Conservation (phyloP, 2,797 vertebrate genomes). For the Carcharodon carcharias region DNA sequence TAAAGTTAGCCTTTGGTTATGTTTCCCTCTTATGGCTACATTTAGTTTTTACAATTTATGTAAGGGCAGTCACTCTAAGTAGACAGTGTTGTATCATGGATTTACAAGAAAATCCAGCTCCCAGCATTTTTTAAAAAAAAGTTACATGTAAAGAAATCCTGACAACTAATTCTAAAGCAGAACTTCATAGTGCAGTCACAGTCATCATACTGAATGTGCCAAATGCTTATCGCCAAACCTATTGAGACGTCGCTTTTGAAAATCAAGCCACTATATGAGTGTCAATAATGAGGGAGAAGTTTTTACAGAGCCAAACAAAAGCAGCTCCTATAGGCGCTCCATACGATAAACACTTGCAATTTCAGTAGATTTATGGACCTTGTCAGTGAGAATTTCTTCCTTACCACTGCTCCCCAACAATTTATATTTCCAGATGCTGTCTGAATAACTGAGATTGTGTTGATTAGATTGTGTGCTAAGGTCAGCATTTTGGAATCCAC, state of each 20-base stretch:
- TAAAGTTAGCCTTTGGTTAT: not conserved
- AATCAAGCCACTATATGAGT: no score
- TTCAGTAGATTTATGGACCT: not conserved
- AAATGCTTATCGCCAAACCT: not conserved
- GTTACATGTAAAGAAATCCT: not conserved
- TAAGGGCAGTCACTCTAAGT: not conserved
- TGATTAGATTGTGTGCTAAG: not conserved
- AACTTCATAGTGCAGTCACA: not conserved
- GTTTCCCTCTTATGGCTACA: not conserved
- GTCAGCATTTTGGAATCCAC: not conserved
- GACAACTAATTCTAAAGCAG: not conserved
- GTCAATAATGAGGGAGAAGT: not conserved
- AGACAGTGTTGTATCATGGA: not conserved
- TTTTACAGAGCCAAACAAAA: not conserved
- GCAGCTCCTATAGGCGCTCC: no score
- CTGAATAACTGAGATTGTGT: not conserved
- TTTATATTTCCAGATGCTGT: not conserved
- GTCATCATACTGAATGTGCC: not conserved
- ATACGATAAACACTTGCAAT: not conserved
- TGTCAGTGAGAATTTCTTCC: not conserved
- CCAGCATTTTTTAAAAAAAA: not conserved
- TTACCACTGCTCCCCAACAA: no score
- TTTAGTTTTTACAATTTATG: not conserved
- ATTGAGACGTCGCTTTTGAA: not conserved
- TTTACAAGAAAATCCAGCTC: not conserved